Percentiles rank a stretch among this genome's conserved stretches.
phyloP scores from a whole-genome alignment of 2,888 invertebrate species.

The Agrypnus murinus region DNA sequence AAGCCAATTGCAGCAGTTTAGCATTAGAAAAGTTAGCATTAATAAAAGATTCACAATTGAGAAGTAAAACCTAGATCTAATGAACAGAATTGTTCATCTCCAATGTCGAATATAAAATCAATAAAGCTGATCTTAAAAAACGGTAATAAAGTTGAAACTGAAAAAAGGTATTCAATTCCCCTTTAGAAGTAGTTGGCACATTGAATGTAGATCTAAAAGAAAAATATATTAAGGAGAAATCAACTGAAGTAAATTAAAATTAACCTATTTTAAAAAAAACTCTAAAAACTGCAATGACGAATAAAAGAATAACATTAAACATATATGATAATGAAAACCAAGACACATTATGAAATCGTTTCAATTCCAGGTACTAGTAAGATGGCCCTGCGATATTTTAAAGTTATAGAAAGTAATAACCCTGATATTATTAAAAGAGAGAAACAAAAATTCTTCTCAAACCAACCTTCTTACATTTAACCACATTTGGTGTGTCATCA shows the following conservation, averaged over 20 bases:
- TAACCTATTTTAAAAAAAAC: too few relatives aligned
- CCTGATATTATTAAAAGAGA: slow-evolving; percentile 53
- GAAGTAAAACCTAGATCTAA: slow-evolving; percentile 44
- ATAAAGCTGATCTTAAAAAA: slow-evolving; percentile 61
- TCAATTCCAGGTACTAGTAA: slow-evolving; percentile 64
- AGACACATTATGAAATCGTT: slow-evolving; percentile 54
- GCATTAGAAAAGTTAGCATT: slow-evolving; percentile 66
- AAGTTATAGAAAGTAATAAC: slow-evolving; percentile 53
- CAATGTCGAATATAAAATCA: slow-evolving; percentile 14
- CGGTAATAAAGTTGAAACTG: slow-evolving; percentile 56
- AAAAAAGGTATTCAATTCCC: not conserved
- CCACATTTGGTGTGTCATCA: slow-evolving; percentile 53
- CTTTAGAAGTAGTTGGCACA: not conserved
- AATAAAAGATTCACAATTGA: slow-evolving; percentile 51
- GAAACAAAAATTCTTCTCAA: slow-evolving; percentile 42
- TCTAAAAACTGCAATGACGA: too few relatives aligned
- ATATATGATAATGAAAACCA: too few relatives aligned
- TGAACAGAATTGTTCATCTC: too few relatives aligned
- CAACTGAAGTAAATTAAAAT: too few relatives aligned
- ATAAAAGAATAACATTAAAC: too few relatives aligned
- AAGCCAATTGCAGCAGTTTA: slow-evolving; percentile 74
- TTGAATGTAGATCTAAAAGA: too few relatives aligned
- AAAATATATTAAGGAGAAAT: too few relatives aligned
- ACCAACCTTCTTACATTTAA: slow-evolving; percentile 39
- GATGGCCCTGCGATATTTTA: slow-evolving; percentile 62